A percentile compares a stretch with the other conserved stretches of the same genome.
Conservation (phyloP, 2,113 vertebrate genomes). For the Seriola aureovittata region DNA sequence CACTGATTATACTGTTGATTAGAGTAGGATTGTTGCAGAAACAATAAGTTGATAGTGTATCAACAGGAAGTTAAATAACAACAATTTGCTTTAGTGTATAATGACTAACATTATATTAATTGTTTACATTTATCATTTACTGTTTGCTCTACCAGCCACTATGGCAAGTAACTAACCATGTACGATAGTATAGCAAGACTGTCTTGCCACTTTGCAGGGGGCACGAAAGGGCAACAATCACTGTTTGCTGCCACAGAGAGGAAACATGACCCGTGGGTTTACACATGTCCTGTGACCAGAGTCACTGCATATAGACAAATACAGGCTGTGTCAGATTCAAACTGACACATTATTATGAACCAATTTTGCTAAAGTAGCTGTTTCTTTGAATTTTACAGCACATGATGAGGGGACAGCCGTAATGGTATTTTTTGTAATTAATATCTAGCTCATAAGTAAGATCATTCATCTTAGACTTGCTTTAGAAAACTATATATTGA, state of each 20-base stretch:
- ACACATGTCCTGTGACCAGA: background rate
- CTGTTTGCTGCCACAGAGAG: background rate
- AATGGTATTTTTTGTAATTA: background rate
- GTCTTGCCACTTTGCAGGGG: background rate
- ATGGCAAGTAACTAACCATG: background rate
- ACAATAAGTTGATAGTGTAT: background rate
- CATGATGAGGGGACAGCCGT: background rate
- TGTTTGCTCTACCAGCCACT: background rate
- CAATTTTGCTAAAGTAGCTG: background rate
- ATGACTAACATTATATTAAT: background rate
- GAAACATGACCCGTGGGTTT: conserved; percentile 13
- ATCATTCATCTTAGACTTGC: background rate
- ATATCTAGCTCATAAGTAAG: background rate
- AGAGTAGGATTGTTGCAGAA: background rate
- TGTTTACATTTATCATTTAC: background rate
- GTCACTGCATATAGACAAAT: background rate
- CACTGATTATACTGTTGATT: background rate
- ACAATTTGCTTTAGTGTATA: background rate
- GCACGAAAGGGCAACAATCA: background rate
- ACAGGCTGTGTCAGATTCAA: background rate
- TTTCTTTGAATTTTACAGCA: background rate
- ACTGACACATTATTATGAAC: background rate
- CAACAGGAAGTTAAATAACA: background rate
- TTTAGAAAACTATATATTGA: background rate
- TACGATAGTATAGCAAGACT: background rate